Base-by-base conservation (phyloP, 1,140 invertebrate species). In the Zaprionus lachaisei region DNA sequence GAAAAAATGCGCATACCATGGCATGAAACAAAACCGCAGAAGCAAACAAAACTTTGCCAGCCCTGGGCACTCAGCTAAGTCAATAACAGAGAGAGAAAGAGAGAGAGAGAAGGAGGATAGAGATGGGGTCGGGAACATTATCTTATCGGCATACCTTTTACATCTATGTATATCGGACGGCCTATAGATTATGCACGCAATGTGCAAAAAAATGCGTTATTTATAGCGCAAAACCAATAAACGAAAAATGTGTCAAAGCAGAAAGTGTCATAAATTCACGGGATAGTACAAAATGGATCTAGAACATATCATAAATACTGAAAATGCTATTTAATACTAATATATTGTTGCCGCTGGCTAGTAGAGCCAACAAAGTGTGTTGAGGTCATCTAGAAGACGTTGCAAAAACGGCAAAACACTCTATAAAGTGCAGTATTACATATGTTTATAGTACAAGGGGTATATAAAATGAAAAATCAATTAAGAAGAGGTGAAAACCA, bases 401-500 rank as follows among this genome's bases (percentile, higher is more conserved):
- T 83, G 41, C 60, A 6, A 57, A 54, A 37, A 24, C 37, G 5
- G 61, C 68, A 89, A 77, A 80, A 41, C 81, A 83, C 71, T 81
- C 66, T 57, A 26, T 38, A 66, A 37, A 31, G 26, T 71, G 20
- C 47, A 38, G 14, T 24, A 24, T 56, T 11, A 22, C 62, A n/a
- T 38, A 15, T 69, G 38, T 55, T 61, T 68, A 64, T 56, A 49
- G 3, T 47, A 51, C 5, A 56, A 6, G 7, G 34, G 74, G 28
- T 41, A 86, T 68, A 79, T 66, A 81, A 55, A 74, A 47, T 64
- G 67, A 74, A 90, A 87, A 89, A 89, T 89, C 85, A 89, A 90
- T 89, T 89, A 90, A 89, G 58, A 70, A 70, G 69, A 84, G 85
- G 84, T 90, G 84, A 90, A 90, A 89, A 89, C 68, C 37, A 84